A percentile compares a stretch with the other conserved stretches of the same genome.
Conservation (phyloP, 1,140 invertebrate genomes). For the Drosophila leontia region DNA sequence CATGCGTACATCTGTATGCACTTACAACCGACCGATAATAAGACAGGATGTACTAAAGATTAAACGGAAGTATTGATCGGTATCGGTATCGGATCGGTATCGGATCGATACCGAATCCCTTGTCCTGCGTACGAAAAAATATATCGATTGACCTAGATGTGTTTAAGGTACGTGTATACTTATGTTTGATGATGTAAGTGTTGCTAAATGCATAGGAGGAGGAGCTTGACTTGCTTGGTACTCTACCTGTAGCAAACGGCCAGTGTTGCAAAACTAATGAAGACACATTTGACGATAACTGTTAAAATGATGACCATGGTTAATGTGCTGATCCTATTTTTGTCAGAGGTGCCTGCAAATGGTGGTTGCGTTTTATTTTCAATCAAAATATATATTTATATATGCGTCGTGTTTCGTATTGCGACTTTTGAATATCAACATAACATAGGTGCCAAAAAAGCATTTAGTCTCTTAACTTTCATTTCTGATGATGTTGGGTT, state of each 20-base stretch:
- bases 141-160: constrained; percentile 11
- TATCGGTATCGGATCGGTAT: not conserved
- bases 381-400: constrained; percentile 51
- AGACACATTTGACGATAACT: constrained; percentile 95
- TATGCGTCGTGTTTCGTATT: constrained; percentile 29
- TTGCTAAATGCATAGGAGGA: constrained; percentile 16
- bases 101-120: not conserved
- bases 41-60: constrained; percentile 16
- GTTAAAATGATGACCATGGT: constrained; percentile 96
- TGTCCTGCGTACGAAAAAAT: constrained; percentile 13
- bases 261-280: constrained; percentile 97
- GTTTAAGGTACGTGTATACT: constrained; percentile 26
- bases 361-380: constrained; percentile 73
- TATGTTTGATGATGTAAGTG: constrained; percentile 22
- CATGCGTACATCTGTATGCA: constrained; percentile 6
- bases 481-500: not conserved
- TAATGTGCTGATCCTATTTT: constrained; percentile 94
- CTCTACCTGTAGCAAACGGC: constrained; percentile 98
- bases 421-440: constrained; percentile 18
- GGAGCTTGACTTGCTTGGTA: constrained; percentile 84
- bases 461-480: constrained; percentile 4
- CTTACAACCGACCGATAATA: constrained; percentile 18
- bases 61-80: constrained; percentile 17
- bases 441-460: constrained; percentile 9
- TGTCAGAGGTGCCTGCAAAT: constrained; percentile 89